A percentile compares a stretch with the other conserved stretches of the same genome.
These are phyloP conservation scores for Agrotis clavis DNA, from an alignment of 2,888 invertebrate species.

Conservation along the genomic window DNA sequence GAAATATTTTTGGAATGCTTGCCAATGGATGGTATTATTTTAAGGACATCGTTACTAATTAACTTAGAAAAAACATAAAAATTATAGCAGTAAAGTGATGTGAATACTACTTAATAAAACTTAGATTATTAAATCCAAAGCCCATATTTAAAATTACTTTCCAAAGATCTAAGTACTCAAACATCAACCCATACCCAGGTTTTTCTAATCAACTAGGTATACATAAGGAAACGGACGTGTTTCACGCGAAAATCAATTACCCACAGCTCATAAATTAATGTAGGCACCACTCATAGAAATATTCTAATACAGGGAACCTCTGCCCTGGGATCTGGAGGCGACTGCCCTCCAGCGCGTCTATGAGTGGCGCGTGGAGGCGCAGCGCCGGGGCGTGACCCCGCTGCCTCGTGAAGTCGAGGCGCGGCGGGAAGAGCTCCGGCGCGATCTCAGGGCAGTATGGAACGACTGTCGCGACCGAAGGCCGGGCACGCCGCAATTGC, in stretches of 20 bases:
- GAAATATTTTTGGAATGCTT: constrained; percentile 45
- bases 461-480: no score
- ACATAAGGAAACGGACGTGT: not conserved
- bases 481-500: no score
- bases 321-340: no score
- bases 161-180: not conserved
- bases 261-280: not conserved
- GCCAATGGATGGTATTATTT: constrained; percentile 16
- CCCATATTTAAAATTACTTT: not conserved
- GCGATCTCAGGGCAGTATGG: no score
- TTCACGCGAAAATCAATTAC: constrained; percentile 8
- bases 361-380: no score
- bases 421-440: no score
- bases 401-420: no score
- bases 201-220: no score
- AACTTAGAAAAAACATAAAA: not conserved
- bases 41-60: not conserved
- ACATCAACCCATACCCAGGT: not conserved
- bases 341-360: no score
- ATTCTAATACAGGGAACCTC: no score
- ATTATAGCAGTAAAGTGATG: not conserved
- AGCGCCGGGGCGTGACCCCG: no score
- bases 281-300: no score
- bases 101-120: not conserved
- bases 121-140: not conserved